Base-by-base conservation (phyloP, 2,113 vertebrate genomes). In the Vanacampus margaritifer region DNA sequence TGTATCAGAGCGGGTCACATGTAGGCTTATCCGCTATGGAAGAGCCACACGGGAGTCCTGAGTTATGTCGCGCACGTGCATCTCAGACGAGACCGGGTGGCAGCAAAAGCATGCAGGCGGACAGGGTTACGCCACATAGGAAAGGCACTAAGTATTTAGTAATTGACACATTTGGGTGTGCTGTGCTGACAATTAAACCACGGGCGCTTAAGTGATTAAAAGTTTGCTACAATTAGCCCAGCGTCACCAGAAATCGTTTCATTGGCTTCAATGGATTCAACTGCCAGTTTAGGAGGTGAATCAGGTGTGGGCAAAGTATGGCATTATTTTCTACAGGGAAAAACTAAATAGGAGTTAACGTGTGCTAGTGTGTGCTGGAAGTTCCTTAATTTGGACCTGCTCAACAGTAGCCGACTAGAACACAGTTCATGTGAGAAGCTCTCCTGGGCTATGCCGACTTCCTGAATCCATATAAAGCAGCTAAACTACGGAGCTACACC, bases 41-140 rank as follows among this genome's bases (percentile, higher is more conserved):
- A 72, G 48, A 78, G 68, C 64, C 82, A 86, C 73, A 76, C 76
- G 67, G 71, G 71, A 82, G 39, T 10, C 43, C 43, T 17, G 12
- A 48, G 53, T 72, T 74, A 74, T 73, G 64, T 72, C 67, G 63
- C 74, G 75, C 78, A 81, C 39, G 64, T 80, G 79, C 70, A 68
- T 51, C 73, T 80, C 26, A 75, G 65, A 66, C 45, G 2, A 65
- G 37, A n/a, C 53, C 19, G 17, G 43, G 53, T 71, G 67, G 68
- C 66, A 83, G 74, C 69, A 41, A n/a, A n/a, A 41, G 39, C 13
- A 41, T 41, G 39, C 39, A 41, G 39, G 39, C 39, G 39, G 10
- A 41, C 13, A 3, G 39, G 39, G 39, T 41, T 13, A 41, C 39
- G 3, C 3, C 10, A 41, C 39, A 41, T 3, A 41, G 12, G 53